Evolutionary conservation across 2,888 invertebrate species (phyloP).

Genomic region (Ophraella communa): DNA sequence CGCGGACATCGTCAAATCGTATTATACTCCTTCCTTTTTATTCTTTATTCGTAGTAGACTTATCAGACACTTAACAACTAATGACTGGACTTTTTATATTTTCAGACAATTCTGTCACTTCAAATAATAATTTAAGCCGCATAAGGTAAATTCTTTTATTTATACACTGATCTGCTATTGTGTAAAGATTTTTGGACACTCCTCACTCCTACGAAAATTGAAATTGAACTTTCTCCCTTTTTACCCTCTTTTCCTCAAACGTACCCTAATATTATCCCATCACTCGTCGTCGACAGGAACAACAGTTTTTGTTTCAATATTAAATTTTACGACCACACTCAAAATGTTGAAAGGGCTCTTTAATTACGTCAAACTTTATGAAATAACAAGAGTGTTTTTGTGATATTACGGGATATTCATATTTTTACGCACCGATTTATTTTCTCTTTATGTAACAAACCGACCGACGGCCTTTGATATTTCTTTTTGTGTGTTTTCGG

Average conservation of each 20-base stretch:
- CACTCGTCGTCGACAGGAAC: constrained; percentile 16
- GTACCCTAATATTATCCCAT: not conserved
- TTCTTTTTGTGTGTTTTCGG: not conserved
- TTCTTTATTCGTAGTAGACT: too few relatives aligned
- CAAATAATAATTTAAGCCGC: constrained; percentile 38
- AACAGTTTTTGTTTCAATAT: constrained; percentile 38
- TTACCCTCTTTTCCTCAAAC: not conserved
- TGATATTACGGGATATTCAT: constrained; percentile 13
- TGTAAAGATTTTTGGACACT: constrained; percentile 30
- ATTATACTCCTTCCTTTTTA: too few relatives aligned
- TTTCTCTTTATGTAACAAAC: constrained; percentile 2
- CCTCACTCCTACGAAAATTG: constrained; percentile 14
- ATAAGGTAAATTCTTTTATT: constrained; percentile 39
- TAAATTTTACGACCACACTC: constrained; percentile 35
- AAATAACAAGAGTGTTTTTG: constrained; percentile 19
- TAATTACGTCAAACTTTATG: constrained; percentile 21
- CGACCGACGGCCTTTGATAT: not conserved
- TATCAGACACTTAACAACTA: too few relatives aligned
- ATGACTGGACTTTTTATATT: too few relatives aligned
- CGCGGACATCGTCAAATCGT: too few relatives aligned
- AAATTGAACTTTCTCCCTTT: not conserved
- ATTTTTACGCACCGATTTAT: constrained; percentile 7
- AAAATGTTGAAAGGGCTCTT: constrained; percentile 24
- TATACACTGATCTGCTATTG: constrained; percentile 30
- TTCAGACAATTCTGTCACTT: too few relatives aligned